Base-by-base conservation (phyloP, 1,140 invertebrate genomes). In the Penaeus japonicus region DNA sequence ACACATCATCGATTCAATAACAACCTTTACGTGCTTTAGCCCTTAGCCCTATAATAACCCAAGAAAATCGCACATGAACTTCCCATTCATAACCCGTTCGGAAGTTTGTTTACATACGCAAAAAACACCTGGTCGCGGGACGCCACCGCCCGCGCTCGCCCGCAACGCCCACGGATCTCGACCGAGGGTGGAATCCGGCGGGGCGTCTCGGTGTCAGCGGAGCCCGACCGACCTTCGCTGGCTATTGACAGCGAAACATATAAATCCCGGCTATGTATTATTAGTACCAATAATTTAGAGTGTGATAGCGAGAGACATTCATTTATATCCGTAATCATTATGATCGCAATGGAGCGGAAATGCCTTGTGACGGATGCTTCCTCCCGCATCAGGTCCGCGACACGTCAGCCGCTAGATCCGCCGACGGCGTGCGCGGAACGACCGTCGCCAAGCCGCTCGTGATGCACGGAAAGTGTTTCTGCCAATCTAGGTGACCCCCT, bases 221-320 rank as follows among this genome's bases (percentile, higher is more conserved):
- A 12, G 10, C 73, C 0, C 55, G 47, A n/a, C 78, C 78, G 39
- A 12, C 80, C 80, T 65, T 53, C 79, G 83, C 86, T 59, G 59
- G n/a, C 86, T 80, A 88, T 88, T 80, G 80, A 88, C 79, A n/a
- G n/a, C 62, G 47, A 77, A 88, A 83, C 47, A 55, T 32, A 82
- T 75, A 82, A 83, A 55, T 88, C 39, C 80, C 17, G 20, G 54
- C 32, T 88, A 88, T 88, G 83, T 88, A 82, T 88, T 77, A 88
- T 88, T 88, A 88, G 80, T 77, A 30, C 53, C 80, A 83, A 88
- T 88, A 88, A 82, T 83, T 88, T 80, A 88, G 77, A 70, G 86
- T 77, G 77, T 54, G 86, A 88, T 73, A 54, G 79, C 86, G 80
- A 75, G 62, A 83, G 65, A 88, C 86, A 83, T 39, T 82, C 53